Evolutionary conservation across 2,888 invertebrate genomes (phyloP).

Genomic region (Silvanus unidentatus): DNA sequence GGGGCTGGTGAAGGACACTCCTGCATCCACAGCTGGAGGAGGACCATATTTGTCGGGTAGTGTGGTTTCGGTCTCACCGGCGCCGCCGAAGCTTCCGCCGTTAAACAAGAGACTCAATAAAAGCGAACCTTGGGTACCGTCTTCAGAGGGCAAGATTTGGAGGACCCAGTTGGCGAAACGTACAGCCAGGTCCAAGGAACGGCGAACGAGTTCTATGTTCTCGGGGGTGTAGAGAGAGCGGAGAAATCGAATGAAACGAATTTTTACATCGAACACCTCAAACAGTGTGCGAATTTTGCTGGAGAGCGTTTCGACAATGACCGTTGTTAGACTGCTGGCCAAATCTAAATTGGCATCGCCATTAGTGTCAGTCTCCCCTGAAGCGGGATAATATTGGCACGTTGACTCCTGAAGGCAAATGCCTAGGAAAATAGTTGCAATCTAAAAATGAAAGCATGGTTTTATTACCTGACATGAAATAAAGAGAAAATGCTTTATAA

Average conservation of each 20-base stretch:
- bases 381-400: background rate
- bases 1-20: background rate
- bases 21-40: background rate
- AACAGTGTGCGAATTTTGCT: slow-evolving; percentile 19
- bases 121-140: background rate
- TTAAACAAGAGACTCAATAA: background rate
- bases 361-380: background rate
- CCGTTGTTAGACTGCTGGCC: slow-evolving; percentile 8
- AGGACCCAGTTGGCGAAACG: slow-evolving; percentile 18
- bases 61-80: background rate
- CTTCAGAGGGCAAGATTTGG: slow-evolving; percentile 16
- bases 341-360: background rate
- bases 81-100: no score
- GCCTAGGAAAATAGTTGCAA: no score
- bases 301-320: slow-evolving; percentile 13
- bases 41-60: background rate
- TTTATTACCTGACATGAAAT: no score
- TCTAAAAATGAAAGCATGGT: no score
- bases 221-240: slow-evolving; percentile 27
- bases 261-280: slow-evolving; percentile 28
- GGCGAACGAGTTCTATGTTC: slow-evolving; percentile 27
- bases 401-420: background rate
- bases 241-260: slow-evolving; percentile 24
- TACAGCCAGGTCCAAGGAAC: slow-evolving; percentile 17
- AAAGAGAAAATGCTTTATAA: no score